These are phyloP conservation scores for Entomobrya multifasciata DNA, from an alignment of 2,888 invertebrate species.

Conservation along the genomic window DNA sequence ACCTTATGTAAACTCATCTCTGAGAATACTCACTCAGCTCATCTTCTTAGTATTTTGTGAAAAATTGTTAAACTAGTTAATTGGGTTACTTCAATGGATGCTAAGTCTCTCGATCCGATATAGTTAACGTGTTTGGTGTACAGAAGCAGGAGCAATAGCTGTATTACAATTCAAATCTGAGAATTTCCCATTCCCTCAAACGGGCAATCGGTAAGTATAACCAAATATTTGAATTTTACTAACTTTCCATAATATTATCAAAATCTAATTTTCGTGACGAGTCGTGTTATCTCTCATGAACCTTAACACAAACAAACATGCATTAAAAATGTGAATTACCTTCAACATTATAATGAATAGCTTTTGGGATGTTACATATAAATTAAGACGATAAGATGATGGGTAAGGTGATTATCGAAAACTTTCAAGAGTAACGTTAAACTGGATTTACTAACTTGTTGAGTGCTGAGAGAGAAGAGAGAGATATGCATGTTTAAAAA, in stretches of 20 bases:
- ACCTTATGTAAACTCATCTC: too few relatives aligned
- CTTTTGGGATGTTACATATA: neutral
- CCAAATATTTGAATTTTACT: neutral
- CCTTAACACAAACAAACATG: neutral
- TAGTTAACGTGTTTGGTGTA: too few relatives aligned
- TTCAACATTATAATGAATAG: neutral
- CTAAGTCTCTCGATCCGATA: too few relatives aligned
- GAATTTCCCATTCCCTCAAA: neutral
- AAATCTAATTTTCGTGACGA: neutral
- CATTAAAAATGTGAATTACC: neutral
- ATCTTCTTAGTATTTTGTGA: too few relatives aligned
- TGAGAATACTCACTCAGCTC: too few relatives aligned
- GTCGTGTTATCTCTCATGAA: neutral
- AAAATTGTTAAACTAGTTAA: too few relatives aligned
- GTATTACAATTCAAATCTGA: too few relatives aligned
- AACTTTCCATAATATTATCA: neutral
- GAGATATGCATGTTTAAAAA: neutral
- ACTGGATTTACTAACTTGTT: conserved; percentile 3
- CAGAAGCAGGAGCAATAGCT: too few relatives aligned
- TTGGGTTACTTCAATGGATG: too few relatives aligned
- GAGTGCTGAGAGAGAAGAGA: neutral
- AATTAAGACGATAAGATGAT: neutral
- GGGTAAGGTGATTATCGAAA: conserved; percentile 26
- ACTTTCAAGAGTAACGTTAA: neutral
- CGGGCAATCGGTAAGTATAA: neutral